Percentiles rank a stretch among this genome's conserved stretches.
Evolutionary conservation across 2,888 invertebrate species (phyloP).

Genomic region (Rhyacophila evoluta): DNA sequence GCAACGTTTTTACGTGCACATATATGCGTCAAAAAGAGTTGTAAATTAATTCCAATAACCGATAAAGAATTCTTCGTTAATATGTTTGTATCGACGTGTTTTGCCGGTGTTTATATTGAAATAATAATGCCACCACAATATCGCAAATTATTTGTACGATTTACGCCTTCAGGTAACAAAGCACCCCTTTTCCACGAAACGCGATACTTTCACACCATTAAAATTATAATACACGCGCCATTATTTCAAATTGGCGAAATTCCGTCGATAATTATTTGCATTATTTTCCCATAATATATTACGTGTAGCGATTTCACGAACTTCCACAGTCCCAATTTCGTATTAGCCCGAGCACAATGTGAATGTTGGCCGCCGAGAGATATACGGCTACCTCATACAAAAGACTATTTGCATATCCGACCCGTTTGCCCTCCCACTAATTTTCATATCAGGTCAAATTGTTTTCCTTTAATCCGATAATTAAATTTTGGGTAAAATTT

Average conservation of each 20-base stretch:
- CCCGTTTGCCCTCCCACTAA: slow-evolving; percentile 18
- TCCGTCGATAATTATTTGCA: not conserved
- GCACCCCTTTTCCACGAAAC: too few species aligned
- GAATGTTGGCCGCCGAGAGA: not conserved
- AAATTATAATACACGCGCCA: not conserved
- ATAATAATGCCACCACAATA: too few species aligned
- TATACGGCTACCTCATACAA: not conserved
- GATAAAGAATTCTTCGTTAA: too few species aligned
- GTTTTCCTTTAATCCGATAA: slow-evolving; percentile 22
- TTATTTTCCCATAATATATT: not conserved
- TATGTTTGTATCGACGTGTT: too few species aligned
- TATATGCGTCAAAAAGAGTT: too few species aligned
- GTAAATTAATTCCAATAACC: too few species aligned
- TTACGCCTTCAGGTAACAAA: too few species aligned
- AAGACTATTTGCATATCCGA: slow-evolving; percentile 24
- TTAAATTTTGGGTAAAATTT: not conserved
- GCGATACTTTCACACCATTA: too few species aligned
- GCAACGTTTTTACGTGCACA: too few species aligned
- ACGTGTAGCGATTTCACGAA: not conserved
- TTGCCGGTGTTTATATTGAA: too few species aligned
- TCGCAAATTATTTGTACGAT: too few species aligned
- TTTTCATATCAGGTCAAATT: slow-evolving; percentile 18
- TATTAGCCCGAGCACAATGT: not conserved
- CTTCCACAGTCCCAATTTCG: not conserved
- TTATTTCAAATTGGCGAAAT: not conserved